These are phyloP conservation scores for Archips crataeganus DNA, from an alignment of 2,888 invertebrate genomes.

Conservation along the genomic window DNA sequence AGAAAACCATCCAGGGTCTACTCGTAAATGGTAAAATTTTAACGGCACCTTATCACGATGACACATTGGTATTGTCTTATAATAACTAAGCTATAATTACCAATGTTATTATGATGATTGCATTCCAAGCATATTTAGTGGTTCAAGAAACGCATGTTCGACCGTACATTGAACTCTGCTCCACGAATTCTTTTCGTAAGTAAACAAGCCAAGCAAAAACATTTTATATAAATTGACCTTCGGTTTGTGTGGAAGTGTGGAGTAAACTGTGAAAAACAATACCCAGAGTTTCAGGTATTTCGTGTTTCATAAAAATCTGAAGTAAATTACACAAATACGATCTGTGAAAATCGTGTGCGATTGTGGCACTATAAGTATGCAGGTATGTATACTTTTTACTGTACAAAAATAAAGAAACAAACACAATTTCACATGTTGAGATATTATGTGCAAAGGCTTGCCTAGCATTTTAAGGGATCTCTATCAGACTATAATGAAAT, in stretches of 20 bases:
- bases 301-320: not conserved
- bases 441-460: no score
- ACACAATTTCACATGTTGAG: no score
- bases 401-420: no score
- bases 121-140: not conserved
- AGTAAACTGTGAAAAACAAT: constrained; percentile 16
- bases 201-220: constrained; percentile 2
- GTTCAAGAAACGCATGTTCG: not conserved
- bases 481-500: no score
- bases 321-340: not conserved
- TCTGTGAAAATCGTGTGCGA: not conserved
- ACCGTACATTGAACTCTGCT: not conserved
- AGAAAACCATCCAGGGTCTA: no score
- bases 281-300: constrained; percentile 1
- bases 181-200: not conserved
- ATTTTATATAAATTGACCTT: constrained; percentile 6
- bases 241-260: not conserved
- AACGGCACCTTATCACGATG: no score
- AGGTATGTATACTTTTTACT: no score
- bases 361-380: not conserved
- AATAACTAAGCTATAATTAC: not conserved
- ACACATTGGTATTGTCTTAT: not conserved
- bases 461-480: no score
- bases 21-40: no score
- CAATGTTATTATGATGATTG: not conserved